These are phyloP conservation scores for Elymnias hypermnestra DNA, from an alignment of 1,140 invertebrate species.

Conservation along the genomic window DNA sequence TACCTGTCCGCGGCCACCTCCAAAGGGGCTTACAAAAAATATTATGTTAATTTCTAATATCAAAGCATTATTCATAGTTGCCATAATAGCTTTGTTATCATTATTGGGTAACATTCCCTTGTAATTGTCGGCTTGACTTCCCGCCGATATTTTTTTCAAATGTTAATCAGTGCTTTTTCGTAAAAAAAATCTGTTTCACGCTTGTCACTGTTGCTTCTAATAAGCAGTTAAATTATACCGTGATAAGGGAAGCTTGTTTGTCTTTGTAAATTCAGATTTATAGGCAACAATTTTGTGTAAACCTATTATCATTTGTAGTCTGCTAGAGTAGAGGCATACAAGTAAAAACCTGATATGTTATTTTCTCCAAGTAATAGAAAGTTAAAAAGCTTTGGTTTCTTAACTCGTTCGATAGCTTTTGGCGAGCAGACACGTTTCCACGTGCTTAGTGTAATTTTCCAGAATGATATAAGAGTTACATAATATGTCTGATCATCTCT, in stretches of 20 bases:
- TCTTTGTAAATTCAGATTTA: too few relatives aligned
- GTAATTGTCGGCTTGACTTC: constrained; percentile 45
- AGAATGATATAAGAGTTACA: too few relatives aligned
- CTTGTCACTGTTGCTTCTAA: constrained; percentile 30
- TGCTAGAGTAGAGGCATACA: neutral
- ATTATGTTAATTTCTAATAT: constrained; percentile 72
- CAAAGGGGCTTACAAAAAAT: constrained; percentile 68
- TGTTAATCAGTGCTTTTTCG: constrained; percentile 29
- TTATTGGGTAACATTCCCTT: constrained; percentile 62
- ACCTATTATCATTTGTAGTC: too few relatives aligned
- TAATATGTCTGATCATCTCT: too few relatives aligned
- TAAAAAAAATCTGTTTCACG: constrained; percentile 32
- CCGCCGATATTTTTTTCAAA: constrained; percentile 30
- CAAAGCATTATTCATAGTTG: constrained; percentile 65
- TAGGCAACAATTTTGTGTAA: too few relatives aligned
- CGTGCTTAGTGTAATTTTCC: too few relatives aligned
- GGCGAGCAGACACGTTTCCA: too few relatives aligned
- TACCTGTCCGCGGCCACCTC: constrained; percentile 72
- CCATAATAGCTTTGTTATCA: constrained; percentile 72
- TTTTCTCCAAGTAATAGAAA: neutral
- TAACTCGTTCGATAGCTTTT: too few relatives aligned
- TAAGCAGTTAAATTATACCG: constrained; percentile 15
- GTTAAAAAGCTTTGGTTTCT: neutral
- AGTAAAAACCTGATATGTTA: neutral
- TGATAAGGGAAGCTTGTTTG: too few relatives aligned